Evolutionary conservation across 92 coral and sea anemone genomes (phyloP), one percentile per base, ranked within the genome.

Genomic region (Zoanthus sociatus): DNA sequence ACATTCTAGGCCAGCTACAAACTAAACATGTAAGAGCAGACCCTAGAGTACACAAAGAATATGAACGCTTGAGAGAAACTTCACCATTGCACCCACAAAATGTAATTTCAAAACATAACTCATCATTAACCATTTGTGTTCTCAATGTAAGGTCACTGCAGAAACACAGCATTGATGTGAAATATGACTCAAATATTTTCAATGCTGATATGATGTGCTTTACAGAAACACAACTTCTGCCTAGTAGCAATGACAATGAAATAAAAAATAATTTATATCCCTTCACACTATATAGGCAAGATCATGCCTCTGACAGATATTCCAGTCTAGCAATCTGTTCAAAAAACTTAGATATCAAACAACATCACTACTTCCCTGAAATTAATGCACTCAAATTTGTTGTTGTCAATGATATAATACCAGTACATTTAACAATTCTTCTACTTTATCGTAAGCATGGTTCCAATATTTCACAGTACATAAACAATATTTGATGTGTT

Each of bases 311-410:
- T 33, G 42, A 33, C 64, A 86, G 68, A 71, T 90, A 50, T 73
- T 90, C 76, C 45, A 90, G 92, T 79, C 55, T 90, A 79, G 42
- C 42, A 33, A 33, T 33, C 42, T 33, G 42, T 33, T 33, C 42
- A 1, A 33, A 33, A 33, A 78, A 85, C 64, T 58, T 86, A 51
- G 87, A 78, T 72, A 58, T 84, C 53, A 69, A 8, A 47, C 83
- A 84, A 76, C 47, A 86, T 47, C 68, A 85, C 54, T 90, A 90
- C 76, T 78, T 78, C 77, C 87, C 89, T 50, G 9, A 71, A 5
- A 73, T 83, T 10, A 90, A 90, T 90, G 92, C 82, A 50, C 67
- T 84, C 42, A 89, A 56, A 46, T 89, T 89, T 76, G 47, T 45
- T 9, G 42, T 77, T 84, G 47, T 84, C 76, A 33, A 33, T 33